Base-by-base conservation (phyloP, 2,113 vertebrate genomes). In the Cyanistes caeruleus region DNA sequence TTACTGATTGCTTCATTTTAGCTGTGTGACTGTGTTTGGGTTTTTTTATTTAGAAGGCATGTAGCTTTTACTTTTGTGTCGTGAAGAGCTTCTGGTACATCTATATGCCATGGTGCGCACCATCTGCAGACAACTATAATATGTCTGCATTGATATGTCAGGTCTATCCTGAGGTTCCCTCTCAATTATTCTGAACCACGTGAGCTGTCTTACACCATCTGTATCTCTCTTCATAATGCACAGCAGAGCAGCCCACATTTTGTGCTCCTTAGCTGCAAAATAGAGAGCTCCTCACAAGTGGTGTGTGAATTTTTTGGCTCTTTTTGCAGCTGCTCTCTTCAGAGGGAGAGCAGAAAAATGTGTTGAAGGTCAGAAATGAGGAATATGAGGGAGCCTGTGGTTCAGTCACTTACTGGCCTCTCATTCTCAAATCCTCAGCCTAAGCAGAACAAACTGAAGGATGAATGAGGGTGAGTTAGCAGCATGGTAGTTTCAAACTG, bases 121-220 rank as follows among this genome's bases (percentile, higher is more conserved):
- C 93, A 92, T 95, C 93, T 96, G 86, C 81, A 78, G 89, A 88
- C 43, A 84, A 67, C 44, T 55, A 48, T 67, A 70, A 60, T 56
- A 37, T 52, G 68, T 95, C 96, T 89, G 25, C 69, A 70, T n/a
- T 92, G 85, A 86, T 92, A 92, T 63, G 86, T 90, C 87, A 89
- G 91, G 76, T 89, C 86, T 95, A 27, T 92, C 89, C 89, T 89
- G 80, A 93, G 69, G 64, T 95, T 95, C 76, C 33, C 64, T 92
- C 86, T 93, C 86, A 89, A 90, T 95, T 95, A 81, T 84, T 89
- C 73, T 55, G 56, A 93, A 49, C 81, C 84, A 96, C 15, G 41
- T 91, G 95, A 96, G 91, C 94, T 95, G 83, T 92, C 84, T 67
- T 90, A 52, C 17, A 87, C 94, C 96, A 93, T 92, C 91, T 95